A percentile compares a stretch with the other conserved stretches of the same genome.
phyloP scores from a whole-genome alignment of 2,888 invertebrate genomes.

The Smittia sp. region DNA sequence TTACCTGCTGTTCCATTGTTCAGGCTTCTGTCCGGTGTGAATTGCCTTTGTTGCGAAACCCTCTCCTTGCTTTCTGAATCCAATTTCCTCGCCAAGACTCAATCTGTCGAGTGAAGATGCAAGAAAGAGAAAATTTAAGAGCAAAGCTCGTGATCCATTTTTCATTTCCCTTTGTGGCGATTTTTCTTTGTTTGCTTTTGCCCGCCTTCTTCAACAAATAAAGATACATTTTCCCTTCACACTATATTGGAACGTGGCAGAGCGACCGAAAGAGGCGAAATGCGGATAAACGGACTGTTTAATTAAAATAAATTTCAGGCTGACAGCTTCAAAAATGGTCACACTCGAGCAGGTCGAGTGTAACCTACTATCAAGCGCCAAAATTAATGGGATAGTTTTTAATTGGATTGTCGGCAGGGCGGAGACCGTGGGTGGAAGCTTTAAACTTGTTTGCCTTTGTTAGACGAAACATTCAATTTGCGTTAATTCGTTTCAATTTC shows the following conservation, averaged over 20 bases:
- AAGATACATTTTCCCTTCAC: not conserved
- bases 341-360: too few relatives aligned
- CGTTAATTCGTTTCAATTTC: conserved; percentile 22
- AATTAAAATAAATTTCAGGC: too few relatives aligned
- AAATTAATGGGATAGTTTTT: conserved; percentile 4
- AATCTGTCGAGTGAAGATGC: conserved; percentile 7
- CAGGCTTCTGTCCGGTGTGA: conserved; percentile 88
- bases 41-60: conserved; percentile 89
- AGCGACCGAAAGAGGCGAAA: not conserved
- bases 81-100: conserved; percentile 23
- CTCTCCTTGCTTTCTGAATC: conserved; percentile 55
- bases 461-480: conserved; percentile 12
- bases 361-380: too few relatives aligned
- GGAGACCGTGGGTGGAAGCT: not conserved
- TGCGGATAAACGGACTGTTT: too few relatives aligned
- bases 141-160: not conserved
- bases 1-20: conserved; percentile 67
- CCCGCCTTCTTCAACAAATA: not conserved
- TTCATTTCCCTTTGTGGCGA: not conserved
- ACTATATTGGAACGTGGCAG: not conserved
- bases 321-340: too few relatives aligned
- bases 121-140: not conserved
- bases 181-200: conserved; percentile 6
- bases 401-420: not conserved
- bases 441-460: not conserved